Conservation (phyloP, 1,140 invertebrate genomes). For the Thaumetopoea pityocampa region DNA sequence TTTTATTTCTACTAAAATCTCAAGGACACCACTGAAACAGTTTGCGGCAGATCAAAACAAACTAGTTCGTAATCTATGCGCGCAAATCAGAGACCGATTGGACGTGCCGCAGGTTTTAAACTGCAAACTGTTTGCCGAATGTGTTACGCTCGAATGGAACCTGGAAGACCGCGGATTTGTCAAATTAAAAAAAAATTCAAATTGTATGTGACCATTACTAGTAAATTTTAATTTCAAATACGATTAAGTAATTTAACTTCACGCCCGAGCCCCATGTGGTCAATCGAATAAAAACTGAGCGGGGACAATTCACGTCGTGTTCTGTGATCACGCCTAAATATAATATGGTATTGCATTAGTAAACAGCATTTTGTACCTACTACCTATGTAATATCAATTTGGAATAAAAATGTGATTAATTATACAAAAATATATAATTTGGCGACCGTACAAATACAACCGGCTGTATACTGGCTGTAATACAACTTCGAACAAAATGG, state of each 20-base stretch:
- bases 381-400: constrained; percentile 32
- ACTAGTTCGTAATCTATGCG: too few species aligned
- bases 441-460: too few species aligned
- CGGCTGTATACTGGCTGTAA: constrained; percentile 51
- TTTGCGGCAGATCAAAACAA: too few species aligned
- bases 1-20: too few species aligned
- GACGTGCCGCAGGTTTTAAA: too few species aligned
- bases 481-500: constrained; percentile 31
- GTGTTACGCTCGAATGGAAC: constrained; percentile 20
- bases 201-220: constrained; percentile 42
- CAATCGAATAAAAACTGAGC: constrained; percentile 17
- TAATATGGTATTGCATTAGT: constrained; percentile 28
- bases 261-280: constrained; percentile 12
- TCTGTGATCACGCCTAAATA: constrained; percentile 27
- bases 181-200: constrained; percentile 14
- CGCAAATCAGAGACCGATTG: too few species aligned
- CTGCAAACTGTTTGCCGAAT: too few species aligned
- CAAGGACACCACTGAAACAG: too few species aligned
- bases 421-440: constrained; percentile 71
- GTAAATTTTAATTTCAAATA: constrained; percentile 39
- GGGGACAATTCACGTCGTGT: constrained; percentile 16
- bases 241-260: too few species aligned
- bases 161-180: constrained; percentile 33
- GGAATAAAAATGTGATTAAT: constrained; percentile 54
- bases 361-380: constrained; percentile 30